phyloP scores from a whole-genome alignment of 2,888 invertebrate species.

The Hemistola chrysoprasaria region DNA sequence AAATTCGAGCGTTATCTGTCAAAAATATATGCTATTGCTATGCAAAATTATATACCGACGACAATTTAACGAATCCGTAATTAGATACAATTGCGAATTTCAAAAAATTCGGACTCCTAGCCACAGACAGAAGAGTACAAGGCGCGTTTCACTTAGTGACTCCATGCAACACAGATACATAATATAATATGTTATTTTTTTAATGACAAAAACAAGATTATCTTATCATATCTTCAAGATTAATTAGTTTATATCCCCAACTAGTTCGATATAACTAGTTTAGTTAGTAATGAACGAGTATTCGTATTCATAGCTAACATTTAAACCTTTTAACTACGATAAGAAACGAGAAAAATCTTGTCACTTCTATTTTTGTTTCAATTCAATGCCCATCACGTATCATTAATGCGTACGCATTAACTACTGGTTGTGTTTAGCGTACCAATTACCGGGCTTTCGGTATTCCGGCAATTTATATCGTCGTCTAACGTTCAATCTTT shows the following conservation, averaged over 20 bases:
- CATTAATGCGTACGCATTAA: constrained; percentile 17
- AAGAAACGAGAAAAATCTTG: constrained; percentile 7
- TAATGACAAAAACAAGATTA: not conserved
- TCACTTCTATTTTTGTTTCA: constrained; percentile 10
- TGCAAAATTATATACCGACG: too few species aligned
- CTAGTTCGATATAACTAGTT: not conserved
- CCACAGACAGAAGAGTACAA: too few species aligned
- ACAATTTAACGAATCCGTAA: too few species aligned
- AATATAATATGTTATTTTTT: too few species aligned
- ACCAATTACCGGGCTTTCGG: constrained; percentile 22
- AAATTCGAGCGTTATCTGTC: too few species aligned
- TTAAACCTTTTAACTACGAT: constrained; percentile 6
- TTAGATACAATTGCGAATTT: too few species aligned
- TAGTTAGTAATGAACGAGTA: too few species aligned
- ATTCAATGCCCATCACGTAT: constrained; percentile 22
- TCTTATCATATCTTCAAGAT: too few species aligned
- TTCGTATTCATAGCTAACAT: not conserved
- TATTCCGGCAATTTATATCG: constrained; percentile 14
- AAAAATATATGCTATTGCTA: too few species aligned
- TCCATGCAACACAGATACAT: too few species aligned
- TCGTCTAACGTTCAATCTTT: constrained; percentile 7
- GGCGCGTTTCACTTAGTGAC: too few species aligned
- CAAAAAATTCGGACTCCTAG: too few species aligned
- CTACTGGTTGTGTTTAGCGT: constrained; percentile 20
- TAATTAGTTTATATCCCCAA: not conserved